A percentile compares a stretch with the other conserved stretches of the same genome.
These are phyloP conservation scores for Geophilus truncorum DNA, from an alignment of 2,888 invertebrate genomes.

Conservation along the genomic window DNA sequence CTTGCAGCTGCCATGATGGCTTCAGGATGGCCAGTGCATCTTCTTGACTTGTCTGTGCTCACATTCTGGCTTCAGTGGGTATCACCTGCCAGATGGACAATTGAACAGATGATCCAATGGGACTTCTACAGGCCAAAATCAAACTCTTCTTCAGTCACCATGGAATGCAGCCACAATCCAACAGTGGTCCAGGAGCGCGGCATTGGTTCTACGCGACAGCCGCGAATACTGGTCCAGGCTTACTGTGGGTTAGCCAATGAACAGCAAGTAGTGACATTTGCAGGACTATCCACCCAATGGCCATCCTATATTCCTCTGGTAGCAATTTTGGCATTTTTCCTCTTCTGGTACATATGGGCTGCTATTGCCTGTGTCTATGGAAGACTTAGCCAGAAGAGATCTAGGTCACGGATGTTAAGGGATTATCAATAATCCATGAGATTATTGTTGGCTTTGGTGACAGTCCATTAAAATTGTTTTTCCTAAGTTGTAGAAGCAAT, in stretches of 20 bases:
- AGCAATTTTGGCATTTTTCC: constrained; percentile 35
- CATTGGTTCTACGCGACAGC: background rate
- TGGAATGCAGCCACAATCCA: constrained; percentile 53
- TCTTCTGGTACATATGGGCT: constrained; percentile 37
- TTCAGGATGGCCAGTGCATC: constrained; percentile 65
- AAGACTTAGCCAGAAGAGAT: constrained; percentile 36
- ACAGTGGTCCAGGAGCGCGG: constrained; percentile 68
- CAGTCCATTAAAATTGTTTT: too few relatives aligned
- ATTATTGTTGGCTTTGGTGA: too few relatives aligned
- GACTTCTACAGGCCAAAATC: constrained; percentile 38
- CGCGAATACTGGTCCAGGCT: constrained; percentile 52
- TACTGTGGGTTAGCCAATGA: constrained; percentile 41
- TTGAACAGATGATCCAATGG: constrained; percentile 56
- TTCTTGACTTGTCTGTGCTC: constrained; percentile 61
- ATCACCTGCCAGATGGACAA: constrained; percentile 68
- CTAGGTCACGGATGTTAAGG: constrained; percentile 30
- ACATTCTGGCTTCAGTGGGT: constrained; percentile 63
- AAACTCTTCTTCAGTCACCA: constrained; percentile 37
- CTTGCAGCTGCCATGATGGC: constrained; percentile 57
- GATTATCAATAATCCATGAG: constrained; percentile 8
- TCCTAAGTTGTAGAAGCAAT: too few relatives aligned
- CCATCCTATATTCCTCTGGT: constrained; percentile 34
- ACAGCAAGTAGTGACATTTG: constrained; percentile 35
- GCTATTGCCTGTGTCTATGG: constrained; percentile 32
- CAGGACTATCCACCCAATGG: constrained; percentile 32